These are phyloP conservation scores for Drosophila aldrichi DNA, from an alignment of 2,888 invertebrate species.

Conservation along the genomic window DNA sequence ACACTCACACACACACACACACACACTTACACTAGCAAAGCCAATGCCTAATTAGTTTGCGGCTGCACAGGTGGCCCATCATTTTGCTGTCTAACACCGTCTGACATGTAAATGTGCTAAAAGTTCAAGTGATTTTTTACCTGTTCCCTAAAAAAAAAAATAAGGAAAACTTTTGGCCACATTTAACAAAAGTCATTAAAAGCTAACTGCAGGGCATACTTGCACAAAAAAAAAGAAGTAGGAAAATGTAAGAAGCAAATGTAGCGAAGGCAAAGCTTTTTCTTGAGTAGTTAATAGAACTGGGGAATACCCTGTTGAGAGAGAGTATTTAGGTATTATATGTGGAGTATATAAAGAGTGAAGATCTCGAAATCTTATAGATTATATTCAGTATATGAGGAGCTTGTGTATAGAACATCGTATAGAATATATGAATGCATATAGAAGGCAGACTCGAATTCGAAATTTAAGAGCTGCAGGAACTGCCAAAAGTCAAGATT, in stretches of 20 bases:
- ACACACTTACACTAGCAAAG: neutral
- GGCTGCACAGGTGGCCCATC: conserved; percentile 74
- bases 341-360: neutral
- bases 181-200: conserved; percentile 72
- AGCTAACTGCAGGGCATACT: conserved; percentile 58
- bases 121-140: conserved; percentile 69
- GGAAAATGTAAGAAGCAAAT: neutral
- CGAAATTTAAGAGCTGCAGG: too few species aligned
- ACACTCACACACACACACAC: neutral
- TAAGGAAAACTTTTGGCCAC: conserved; percentile 57
- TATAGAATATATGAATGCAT: too few species aligned
- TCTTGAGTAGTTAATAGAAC: neutral
- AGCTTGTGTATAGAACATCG: too few species aligned
- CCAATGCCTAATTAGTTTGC: conserved; percentile 68
- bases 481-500: neutral
- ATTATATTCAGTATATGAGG: too few species aligned
- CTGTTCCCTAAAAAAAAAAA: neutral
- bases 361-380: neutral
- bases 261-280: neutral
- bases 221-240: neutral
- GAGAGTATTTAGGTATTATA: neutral
- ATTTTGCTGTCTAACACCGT: conserved; percentile 47
- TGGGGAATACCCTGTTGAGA: conserved; percentile 10
- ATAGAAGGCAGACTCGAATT: too few species aligned
- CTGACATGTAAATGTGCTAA: conserved; percentile 84